Evolutionary conservation across 2,797 vertebrate genomes (phyloP).

Genomic region (Pyrocephalus nanus): DNA sequence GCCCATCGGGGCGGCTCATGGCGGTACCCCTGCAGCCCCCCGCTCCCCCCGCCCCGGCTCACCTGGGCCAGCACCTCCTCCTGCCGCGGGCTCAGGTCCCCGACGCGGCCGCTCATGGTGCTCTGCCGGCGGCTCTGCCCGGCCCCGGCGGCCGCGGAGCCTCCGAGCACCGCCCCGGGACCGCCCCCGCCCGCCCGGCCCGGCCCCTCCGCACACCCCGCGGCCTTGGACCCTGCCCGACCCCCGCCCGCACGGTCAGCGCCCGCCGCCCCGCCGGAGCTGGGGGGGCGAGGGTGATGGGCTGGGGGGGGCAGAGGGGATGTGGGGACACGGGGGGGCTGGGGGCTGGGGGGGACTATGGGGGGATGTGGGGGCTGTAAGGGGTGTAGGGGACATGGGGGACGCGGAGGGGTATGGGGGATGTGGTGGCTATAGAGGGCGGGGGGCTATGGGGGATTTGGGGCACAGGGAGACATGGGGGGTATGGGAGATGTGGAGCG

Average conservation of each 20-base stretch:
- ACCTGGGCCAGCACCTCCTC: conserved; percentile 14
- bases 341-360: too few relatives aligned
- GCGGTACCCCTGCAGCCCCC: background rate
- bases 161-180: background rate
- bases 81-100: conserved; percentile 31
- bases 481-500: too few relatives aligned
- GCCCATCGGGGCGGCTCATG: background rate
- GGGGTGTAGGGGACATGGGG: background rate
- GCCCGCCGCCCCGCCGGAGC: background rate
- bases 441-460: background rate
- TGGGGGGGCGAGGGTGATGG: background rate
- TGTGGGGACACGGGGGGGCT: background rate
- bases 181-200: background rate
- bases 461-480: background rate
- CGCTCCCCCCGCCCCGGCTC: background rate
- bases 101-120: conserved; percentile 23
- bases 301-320: background rate
- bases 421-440: background rate
- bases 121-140: background rate
- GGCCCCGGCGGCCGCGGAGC: background rate
- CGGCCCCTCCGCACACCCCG: background rate
- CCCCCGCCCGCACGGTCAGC: background rate
- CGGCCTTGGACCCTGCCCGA: background rate
- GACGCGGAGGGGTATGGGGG: too few relatives aligned
- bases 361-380: background rate